phyloP scores from a whole-genome alignment of 2,113 vertebrate species.

The Nansenia antarctica region DNA sequence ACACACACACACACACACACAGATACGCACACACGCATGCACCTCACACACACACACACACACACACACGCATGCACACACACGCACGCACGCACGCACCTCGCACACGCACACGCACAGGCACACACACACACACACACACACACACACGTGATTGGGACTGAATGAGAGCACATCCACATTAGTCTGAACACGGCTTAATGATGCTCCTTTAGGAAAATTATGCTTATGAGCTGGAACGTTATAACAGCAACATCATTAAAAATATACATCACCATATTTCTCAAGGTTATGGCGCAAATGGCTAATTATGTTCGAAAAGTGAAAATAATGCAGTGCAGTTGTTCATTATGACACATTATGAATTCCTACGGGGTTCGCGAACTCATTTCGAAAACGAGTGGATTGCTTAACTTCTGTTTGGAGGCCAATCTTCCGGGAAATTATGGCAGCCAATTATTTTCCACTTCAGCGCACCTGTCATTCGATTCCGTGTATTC shows the following conservation, averaged over 20 bases:
- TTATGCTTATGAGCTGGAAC: background rate
- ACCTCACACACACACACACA: too few species aligned
- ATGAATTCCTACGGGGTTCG: conserved; percentile 37
- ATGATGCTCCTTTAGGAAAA: conserved; percentile 14
- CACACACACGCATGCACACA: background rate
- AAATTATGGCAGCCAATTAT: conserved; percentile 53
- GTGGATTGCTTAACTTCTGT: conserved; percentile 24
- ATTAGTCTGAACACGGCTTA: background rate
- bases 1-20: background rate
- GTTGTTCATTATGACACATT: conserved; percentile 19
- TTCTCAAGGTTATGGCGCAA: conserved; percentile 10
- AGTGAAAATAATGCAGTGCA: conserved; percentile 3
- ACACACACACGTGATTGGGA: background rate
- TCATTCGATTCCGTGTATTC: conserved; percentile 37
- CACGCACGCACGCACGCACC: too few species aligned
- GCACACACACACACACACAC: too few species aligned
- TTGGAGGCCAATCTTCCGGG: conserved; percentile 35
- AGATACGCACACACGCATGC: too few species aligned
- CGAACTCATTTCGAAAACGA: conserved; percentile 45
- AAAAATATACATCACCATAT: background rate
- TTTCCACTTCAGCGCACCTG: conserved; percentile 48
- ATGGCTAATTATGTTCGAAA: conserved; percentile 19
- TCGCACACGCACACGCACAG: background rate
- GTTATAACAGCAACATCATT: background rate
- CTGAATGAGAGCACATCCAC: background rate